phyloP scores from a whole-genome alignment of 2,888 invertebrate species.

The Prenolepis imparis region DNA sequence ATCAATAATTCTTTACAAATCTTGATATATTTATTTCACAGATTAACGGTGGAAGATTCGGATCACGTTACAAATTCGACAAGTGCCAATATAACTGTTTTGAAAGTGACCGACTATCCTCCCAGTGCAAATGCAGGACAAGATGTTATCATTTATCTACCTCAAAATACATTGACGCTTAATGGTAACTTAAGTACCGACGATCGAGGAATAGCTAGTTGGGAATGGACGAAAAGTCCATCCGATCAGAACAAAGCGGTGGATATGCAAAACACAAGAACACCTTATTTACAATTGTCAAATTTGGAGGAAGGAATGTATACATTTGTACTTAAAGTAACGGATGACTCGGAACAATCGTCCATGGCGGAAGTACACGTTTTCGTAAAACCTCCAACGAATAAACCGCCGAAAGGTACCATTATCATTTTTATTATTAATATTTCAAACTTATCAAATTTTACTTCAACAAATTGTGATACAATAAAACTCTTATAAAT shows the following conservation, averaged over 20 bases:
- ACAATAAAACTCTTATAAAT: not conserved
- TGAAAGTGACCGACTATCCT: conserved; percentile 97
- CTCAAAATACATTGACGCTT: conserved; percentile 93
- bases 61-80: conserved; percentile 95
- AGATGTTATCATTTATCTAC: conserved; percentile 95
- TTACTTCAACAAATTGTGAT: not conserved
- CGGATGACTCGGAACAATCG: conserved; percentile 95
- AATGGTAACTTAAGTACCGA: conserved; percentile 97
- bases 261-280: conserved; percentile 98
- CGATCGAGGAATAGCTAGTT: conserved; percentile 96
- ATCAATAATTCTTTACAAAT: not conserved
- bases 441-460: not conserved
- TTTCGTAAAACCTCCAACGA: conserved; percentile 96
- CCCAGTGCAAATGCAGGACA: conserved; percentile 98
- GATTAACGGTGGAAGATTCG: conserved; percentile 95
- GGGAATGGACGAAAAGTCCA: conserved; percentile 98
- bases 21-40: conserved; percentile 76
- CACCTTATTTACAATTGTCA: conserved; percentile 94
- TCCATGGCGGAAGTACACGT: conserved; percentile 96
- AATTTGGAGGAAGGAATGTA: conserved; percentile 98
- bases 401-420: conserved; percentile 92
- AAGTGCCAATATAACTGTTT: conserved; percentile 95
- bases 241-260: conserved; percentile 96
- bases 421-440: not conserved
- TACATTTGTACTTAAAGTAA: conserved; percentile 96